Percentiles rank a stretch among this genome's conserved stretches.
Conservation (phyloP, 2,113 vertebrate species). For the Hemichromis elongatus region DNA sequence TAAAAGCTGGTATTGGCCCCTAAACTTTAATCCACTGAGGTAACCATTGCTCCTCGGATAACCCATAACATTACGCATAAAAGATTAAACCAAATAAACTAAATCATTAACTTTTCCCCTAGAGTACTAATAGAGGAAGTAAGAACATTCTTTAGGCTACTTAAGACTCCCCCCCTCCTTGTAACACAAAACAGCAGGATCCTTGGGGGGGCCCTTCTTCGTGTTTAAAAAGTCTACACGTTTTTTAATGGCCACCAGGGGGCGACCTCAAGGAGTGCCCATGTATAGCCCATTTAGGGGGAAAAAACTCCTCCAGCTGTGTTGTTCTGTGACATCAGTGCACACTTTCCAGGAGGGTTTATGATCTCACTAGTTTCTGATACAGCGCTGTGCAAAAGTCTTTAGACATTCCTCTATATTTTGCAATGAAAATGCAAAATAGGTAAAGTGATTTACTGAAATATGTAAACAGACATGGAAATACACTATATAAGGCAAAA, state of each 20-base stretch:
- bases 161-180: neutral
- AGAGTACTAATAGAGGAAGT: neutral
- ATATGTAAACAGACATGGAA: neutral
- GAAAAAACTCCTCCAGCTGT: accelerated
- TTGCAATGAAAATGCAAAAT: neutral
- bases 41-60: neutral
- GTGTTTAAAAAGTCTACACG: neutral
- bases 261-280: neutral
- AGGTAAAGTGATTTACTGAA: neutral
- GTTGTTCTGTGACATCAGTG: neutral
- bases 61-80: neutral
- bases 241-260: neutral
- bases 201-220: neutral
- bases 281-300: neutral
- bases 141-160: neutral
- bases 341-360: neutral
- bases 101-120: neutral
- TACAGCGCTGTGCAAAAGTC: neutral
- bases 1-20: neutral
- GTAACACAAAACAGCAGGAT: neutral
- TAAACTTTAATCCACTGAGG: neutral
- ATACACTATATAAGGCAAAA: neutral
- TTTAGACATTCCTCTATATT: neutral
- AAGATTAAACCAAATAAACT: neutral
- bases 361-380: neutral